Percentiles rank a stretch among this genome's conserved stretches.
Evolutionary conservation across 1,140 invertebrate genomes (phyloP).

Genomic region (Hermetia illucens): DNA sequence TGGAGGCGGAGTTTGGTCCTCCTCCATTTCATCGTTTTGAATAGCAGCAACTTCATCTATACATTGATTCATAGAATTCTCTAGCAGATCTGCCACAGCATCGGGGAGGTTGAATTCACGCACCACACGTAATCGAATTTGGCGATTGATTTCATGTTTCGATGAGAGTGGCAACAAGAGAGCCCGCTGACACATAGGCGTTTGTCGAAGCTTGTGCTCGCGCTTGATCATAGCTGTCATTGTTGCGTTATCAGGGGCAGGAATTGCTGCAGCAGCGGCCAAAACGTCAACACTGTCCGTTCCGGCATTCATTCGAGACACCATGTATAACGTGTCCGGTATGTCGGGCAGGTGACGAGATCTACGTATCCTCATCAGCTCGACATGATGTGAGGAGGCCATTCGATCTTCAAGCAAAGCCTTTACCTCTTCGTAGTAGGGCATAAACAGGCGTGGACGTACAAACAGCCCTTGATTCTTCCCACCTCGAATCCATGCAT

Average conservation of each 20-base stretch:
- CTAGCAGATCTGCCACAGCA: constrained; percentile 70
- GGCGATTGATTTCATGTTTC: constrained; percentile 56
- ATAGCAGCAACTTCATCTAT: constrained; percentile 7
- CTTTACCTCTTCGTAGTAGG: constrained; percentile 89
- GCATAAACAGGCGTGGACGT: constrained; percentile 77
- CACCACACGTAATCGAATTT: constrained; percentile 76
- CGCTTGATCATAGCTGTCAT: constrained; percentile 73
- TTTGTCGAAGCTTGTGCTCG: constrained; percentile 67
- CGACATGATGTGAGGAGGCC: constrained; percentile 39
- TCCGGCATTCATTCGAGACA: constrained; percentile 37
- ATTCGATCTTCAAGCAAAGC: constrained; percentile 70
- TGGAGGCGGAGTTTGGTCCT: constrained; percentile 22
- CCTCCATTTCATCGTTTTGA: constrained; percentile 13
- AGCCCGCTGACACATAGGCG: constrained; percentile 65
- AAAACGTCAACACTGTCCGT: constrained; percentile 46
- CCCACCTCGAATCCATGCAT: constrained; percentile 70
- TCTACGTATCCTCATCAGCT: constrained; percentile 55
- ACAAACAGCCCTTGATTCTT: constrained; percentile 71
- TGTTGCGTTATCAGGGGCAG: constrained; percentile 57
- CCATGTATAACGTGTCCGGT: constrained; percentile 91
- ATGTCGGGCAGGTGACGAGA: constrained; percentile 59
- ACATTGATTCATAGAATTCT: constrained; percentile 28
- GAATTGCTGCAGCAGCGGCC: constrained; percentile 42
- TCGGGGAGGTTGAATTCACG: constrained; percentile 90
- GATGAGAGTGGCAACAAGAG: constrained; percentile 59